Conservation (phyloP, 2,797 vertebrate genomes). For the Anomalospiza imberbis region DNA sequence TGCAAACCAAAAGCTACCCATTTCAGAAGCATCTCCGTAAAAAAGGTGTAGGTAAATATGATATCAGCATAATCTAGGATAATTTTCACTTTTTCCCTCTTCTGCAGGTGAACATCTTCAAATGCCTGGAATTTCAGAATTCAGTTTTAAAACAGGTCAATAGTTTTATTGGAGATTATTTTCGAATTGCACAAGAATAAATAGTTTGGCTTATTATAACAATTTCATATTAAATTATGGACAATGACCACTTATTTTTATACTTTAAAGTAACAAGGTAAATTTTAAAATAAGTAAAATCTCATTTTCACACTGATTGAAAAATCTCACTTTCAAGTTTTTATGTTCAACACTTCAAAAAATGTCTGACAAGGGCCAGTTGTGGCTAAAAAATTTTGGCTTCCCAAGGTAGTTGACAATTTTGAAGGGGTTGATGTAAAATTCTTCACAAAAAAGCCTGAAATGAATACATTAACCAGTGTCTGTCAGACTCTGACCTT, state of each 20-base stretch:
- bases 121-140: conserved; percentile 69
- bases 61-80: conserved; percentile 65
- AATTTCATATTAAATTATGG: background rate
- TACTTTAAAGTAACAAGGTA: background rate
- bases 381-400: background rate
- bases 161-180: background rate
- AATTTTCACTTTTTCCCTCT: background rate
- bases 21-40: conserved; percentile 73
- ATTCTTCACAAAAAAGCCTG: background rate
- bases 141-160: background rate
- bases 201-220: background rate
- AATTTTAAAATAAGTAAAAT: background rate
- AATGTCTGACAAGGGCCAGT: background rate
- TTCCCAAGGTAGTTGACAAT: background rate
- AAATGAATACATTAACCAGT: background rate
- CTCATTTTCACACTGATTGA: background rate
- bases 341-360: background rate
- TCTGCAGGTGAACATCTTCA: conserved; percentile 62
- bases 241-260: background rate
- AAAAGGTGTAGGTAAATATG: conserved; percentile 72
- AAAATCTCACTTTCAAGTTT: background rate
- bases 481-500: background rate
- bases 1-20: conserved; percentile 76
- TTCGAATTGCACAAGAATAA: background rate
- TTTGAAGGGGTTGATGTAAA: background rate